Conservation (phyloP, 1,140 invertebrate genomes). For the Aleiodes sp. region DNA sequence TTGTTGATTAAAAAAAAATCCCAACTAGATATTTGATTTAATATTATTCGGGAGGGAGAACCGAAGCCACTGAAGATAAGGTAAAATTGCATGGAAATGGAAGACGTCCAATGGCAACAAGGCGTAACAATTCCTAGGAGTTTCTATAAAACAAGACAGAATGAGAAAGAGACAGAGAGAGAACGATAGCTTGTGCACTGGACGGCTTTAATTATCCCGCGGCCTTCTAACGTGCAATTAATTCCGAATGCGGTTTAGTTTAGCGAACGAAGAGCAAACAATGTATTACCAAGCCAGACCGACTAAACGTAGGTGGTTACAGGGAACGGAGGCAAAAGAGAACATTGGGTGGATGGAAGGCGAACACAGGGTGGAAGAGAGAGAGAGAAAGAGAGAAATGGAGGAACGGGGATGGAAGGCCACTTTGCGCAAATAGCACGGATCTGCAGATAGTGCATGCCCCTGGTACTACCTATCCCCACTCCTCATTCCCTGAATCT, state of each 20-base stretch:
- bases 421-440: constrained; percentile 57
- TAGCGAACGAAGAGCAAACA: constrained; percentile 58
- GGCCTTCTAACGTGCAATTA: constrained; percentile 58
- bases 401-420: constrained; percentile 40
- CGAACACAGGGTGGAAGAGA: background rate
- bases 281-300: constrained; percentile 51
- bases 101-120: constrained; percentile 20
- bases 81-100: background rate
- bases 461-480: constrained; percentile 21
- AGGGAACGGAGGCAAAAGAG: constrained; percentile 18
- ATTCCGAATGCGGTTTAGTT: constrained; percentile 60
- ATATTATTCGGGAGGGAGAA: background rate
- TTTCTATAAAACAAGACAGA: constrained; percentile 12
- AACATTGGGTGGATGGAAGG: background rate
- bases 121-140: constrained; percentile 8
- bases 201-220: constrained; percentile 57
- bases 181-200: constrained; percentile 30
- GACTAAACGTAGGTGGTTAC: constrained; percentile 55
- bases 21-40: constrained; percentile 5
- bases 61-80: background rate
- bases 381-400: background rate
- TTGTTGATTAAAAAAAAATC: background rate
- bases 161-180: too few relatives aligned
- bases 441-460: constrained; percentile 54
- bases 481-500: background rate